Conservation (phyloP, 2,113 vertebrate genomes). For the Rhynchopsitta pachyrhyncha region DNA sequence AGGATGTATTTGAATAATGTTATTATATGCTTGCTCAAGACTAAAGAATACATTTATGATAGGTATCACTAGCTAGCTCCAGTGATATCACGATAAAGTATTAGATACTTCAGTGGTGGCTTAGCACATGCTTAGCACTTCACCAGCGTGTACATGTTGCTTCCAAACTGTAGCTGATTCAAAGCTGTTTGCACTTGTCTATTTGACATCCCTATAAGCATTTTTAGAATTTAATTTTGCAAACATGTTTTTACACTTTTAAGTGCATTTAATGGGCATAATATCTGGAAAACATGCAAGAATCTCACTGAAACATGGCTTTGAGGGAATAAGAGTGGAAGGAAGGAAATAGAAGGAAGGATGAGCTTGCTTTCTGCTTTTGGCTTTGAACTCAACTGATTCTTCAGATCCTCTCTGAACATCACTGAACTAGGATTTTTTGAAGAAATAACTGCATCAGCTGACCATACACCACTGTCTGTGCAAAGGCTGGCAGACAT, state of each 20-base stretch:
- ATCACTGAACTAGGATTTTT: neutral
- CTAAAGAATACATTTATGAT: neutral
- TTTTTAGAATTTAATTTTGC: neutral
- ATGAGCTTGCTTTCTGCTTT: neutral
- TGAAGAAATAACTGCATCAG: neutral
- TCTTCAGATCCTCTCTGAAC: neutral
- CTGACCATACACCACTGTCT: neutral
- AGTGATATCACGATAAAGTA: neutral
- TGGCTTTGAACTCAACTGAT: neutral
- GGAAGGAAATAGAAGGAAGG: neutral
- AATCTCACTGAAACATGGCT: neutral
- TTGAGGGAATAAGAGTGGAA: neutral
- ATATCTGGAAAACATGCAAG: neutral
- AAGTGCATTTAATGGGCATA: neutral
- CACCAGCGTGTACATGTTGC: accelerated
- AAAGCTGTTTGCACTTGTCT: neutral
- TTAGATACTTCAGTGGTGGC: neutral
- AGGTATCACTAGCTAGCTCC: neutral
- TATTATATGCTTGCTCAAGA: neutral
- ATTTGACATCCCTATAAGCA: neutral
- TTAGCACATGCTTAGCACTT: neutral
- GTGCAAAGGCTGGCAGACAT: neutral
- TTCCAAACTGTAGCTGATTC: neutral
- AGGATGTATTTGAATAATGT: neutral
- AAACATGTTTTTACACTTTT: neutral